Evolutionary conservation across 2,113 vertebrate species (phyloP).

Genomic region (Ptilonorhynchus violaceus): DNA sequence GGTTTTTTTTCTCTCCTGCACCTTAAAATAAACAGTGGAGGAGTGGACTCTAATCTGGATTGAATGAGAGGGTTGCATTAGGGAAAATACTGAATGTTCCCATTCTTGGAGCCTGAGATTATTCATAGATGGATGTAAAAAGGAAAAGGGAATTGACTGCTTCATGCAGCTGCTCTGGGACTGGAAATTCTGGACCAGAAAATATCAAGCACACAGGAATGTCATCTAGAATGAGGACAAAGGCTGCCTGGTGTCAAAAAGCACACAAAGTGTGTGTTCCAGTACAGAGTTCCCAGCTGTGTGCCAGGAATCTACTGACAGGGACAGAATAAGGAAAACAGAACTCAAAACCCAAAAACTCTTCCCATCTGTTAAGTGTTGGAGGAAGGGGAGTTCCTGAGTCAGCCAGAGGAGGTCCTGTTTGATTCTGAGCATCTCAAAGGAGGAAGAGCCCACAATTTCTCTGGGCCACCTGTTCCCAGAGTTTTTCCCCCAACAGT

Average conservation of each 20-base stretch:
- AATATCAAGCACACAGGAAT: background rate
- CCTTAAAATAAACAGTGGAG: conserved; percentile 17
- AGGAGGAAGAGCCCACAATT: background rate
- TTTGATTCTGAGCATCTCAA: background rate
- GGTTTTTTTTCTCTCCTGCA: background rate
- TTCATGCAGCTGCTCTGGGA: background rate
- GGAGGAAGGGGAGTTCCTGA: background rate
- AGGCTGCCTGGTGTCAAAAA: background rate
- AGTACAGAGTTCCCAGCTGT: background rate
- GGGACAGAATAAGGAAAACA: background rate
- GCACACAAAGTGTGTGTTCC: background rate
- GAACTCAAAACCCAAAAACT: background rate
- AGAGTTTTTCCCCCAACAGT: background rate
- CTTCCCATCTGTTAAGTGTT: background rate
- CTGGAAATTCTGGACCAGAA: background rate
- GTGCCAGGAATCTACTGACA: background rate
- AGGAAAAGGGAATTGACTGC: background rate
- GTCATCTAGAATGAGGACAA: background rate
- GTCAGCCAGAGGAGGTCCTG: background rate
- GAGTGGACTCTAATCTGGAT: background rate
- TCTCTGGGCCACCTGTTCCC: background rate
- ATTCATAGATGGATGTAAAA: background rate
- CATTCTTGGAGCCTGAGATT: background rate
- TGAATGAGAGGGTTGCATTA: background rate
- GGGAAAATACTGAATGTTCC: conserved; percentile 28